Evolutionary conservation across 2,113 vertebrate genomes (phyloP).

Genomic region (Petrocephalus microphthalmus): DNA sequence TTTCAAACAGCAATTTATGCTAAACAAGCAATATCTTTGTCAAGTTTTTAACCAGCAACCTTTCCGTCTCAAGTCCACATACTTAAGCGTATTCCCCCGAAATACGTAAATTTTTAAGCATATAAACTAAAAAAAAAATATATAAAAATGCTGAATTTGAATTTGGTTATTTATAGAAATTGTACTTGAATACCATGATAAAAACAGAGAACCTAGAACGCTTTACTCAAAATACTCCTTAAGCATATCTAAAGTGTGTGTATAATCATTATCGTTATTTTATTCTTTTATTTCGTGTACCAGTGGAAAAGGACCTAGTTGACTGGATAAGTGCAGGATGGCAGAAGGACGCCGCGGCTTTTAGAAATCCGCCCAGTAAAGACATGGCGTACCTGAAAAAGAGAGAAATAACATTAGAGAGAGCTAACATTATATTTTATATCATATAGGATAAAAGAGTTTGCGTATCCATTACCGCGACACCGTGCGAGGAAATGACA

Average conservation of each 20-base stretch:
- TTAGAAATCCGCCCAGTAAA: constrained; percentile 41
- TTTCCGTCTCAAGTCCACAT: too few relatives aligned
- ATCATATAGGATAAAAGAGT: not conserved
- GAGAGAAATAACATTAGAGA: too few relatives aligned
- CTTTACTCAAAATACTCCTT: not conserved
- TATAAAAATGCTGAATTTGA: not conserved
- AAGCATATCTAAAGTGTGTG: too few relatives aligned
- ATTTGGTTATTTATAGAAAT: not conserved
- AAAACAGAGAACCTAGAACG: not conserved
- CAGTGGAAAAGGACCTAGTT: constrained; percentile 43
- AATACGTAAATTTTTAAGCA: too few relatives aligned
- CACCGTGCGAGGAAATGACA: not conserved
- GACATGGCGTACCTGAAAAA: constrained; percentile 39
- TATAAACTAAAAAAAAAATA: too few relatives aligned
- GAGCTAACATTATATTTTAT: not conserved
- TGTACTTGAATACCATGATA: not conserved
- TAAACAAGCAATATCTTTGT: too few relatives aligned
- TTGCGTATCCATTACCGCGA: not conserved
- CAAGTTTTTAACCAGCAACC: too few relatives aligned
- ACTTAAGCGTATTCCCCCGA: too few relatives aligned
- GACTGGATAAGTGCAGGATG: constrained; percentile 38
- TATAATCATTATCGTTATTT: not conserved
- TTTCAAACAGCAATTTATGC: too few relatives aligned
- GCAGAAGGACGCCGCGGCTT: constrained; percentile 40
- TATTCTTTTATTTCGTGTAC: constrained; percentile 28